These are phyloP conservation scores for Erannis defoliaria DNA, from an alignment of 2,888 invertebrate genomes.

Conservation along the genomic window DNA sequence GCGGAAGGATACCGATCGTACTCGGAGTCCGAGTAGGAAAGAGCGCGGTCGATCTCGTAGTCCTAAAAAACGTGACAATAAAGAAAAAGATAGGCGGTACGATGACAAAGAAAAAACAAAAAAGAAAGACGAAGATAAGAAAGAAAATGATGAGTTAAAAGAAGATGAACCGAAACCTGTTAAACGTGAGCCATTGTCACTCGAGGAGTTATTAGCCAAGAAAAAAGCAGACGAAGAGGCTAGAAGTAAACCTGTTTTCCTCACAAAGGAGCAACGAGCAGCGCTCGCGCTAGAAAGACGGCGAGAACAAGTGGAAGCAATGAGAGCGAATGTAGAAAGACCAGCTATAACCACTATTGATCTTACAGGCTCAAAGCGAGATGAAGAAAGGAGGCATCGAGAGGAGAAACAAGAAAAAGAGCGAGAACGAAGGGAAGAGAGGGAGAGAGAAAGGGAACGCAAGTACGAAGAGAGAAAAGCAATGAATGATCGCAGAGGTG, in stretches of 20 bases:
- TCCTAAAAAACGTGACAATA: conserved; percentile 75
- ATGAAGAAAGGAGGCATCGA: conserved; percentile 73
- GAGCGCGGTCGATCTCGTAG: conserved; percentile 71
- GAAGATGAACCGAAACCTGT: conserved; percentile 69
- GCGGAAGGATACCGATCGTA: conserved; percentile 41
- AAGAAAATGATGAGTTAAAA: conserved; percentile 73
- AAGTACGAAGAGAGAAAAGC: conserved; percentile 84
- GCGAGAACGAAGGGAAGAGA: conserved; percentile 88
- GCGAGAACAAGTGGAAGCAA: conserved; percentile 94
- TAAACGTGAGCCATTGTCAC: conserved; percentile 94
- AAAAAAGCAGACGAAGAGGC: conserved; percentile 98
- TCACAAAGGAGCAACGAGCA: conserved; percentile 98
- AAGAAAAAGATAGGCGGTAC: conserved; percentile 71
- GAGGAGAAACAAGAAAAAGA: conserved; percentile 81
- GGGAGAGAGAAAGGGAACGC: conserved; percentile 75
- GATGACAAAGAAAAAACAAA: conserved; percentile 79
- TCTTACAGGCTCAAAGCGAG: conserved; percentile 81
- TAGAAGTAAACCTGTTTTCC: conserved; percentile 97
- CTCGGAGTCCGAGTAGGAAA: conserved; percentile 63
- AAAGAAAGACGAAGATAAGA: conserved; percentile 68
- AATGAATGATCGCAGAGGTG: conserved; percentile 77
- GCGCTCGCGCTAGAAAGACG: conserved; percentile 95
- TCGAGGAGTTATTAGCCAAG: conserved; percentile 98
- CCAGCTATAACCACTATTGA: conserved; percentile 78
- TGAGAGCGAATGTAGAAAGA: conserved; percentile 89